Conservation (phyloP, 2,113 vertebrate genomes). For the cat (Felis catus) region F.catus_Fca126_mat1.0 CM031413.1:137207001-137207500, state of each 20-base stretch:
- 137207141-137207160: neutral
- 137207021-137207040: neutral
- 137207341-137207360: neutral
- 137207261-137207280: neutral
- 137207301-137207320: neutral
- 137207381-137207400: neutral
- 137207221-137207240: neutral
- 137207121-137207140: neutral
- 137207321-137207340: neutral
- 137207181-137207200: neutral
- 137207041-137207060: neutral
- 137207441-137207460: neutral
- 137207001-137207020: neutral
- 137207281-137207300: neutral
- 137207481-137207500: neutral
- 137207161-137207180: neutral
- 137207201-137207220: neutral
- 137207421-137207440: neutral
- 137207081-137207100: neutral
- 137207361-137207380: neutral
- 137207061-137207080: neutral
- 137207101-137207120: neutral
- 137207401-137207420: neutral
- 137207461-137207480: fast-evolving
- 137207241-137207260: neutral